Evolutionary conservation across 2,113 vertebrate genomes (phyloP), one percentile per base, ranked within the genome.

Genomic region (Clarias macrocephalus): DNA sequence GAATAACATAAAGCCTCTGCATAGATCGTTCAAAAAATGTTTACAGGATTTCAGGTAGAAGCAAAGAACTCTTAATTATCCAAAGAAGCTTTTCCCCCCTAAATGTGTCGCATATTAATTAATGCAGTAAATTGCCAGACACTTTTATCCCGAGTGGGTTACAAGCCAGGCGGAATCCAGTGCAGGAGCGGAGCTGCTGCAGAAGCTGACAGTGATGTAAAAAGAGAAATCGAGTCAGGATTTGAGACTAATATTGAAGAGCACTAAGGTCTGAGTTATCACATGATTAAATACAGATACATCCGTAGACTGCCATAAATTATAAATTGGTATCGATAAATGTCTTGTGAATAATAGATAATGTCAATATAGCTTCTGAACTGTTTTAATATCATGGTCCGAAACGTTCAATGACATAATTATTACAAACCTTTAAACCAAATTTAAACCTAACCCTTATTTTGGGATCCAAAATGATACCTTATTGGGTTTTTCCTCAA

Each of bases 291-390:
- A 13, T 83, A 86, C 93, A 76, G 89, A 92, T 92, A 89, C 70
- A 92, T 86, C 59, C 89, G 82, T 81, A 62, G 84, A 87, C 82
- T 81, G 83, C 81, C 76, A 82, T 88, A 80, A 87, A 93, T 90
- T 87, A 93, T 90, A 85, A 79, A 90, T 90, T 88, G 33, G 86
- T 89, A 76, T 93, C 91, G 88, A 87, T 92, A 88, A 89, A 52
- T 73, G 19, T 52, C 65, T 42, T 88, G 91, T 93, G 73, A 93
- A 90, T 93, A 92, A 94, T 92, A 56, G 42, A 93, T 88, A 82
- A 56, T 60, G 30, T 30, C 63, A 81, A 84, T 87, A 91, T 90
- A 89, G 84, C 92, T 91, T 91, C 54, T 62, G 82, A 82, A 72
- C 15, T 28, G n/a, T 28, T 13, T 66, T 66, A 66, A n/a, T 30